A percentile compares a stretch with the other conserved stretches of the same genome.
Evolutionary conservation across 2,797 vertebrate genomes (phyloP).

Genomic region (Anguilla marmorata): DNA sequence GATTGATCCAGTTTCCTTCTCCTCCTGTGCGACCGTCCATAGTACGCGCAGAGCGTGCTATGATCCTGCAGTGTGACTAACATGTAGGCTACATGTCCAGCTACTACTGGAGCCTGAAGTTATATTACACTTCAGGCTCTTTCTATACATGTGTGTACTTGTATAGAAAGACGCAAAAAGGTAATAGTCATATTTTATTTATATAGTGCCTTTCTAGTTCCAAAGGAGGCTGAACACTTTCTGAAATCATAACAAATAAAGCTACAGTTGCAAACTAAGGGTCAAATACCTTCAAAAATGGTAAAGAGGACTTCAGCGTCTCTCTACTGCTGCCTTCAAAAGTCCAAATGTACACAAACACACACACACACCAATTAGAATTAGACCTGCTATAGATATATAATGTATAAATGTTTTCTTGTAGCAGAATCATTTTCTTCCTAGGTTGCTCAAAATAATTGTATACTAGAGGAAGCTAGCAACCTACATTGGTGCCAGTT

Average conservation of each 20-base stretch:
- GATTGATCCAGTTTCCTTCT: constrained; percentile 48
- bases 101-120: background rate
- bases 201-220: too few species aligned
- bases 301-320: background rate
- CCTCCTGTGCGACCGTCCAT: background rate
- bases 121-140: background rate
- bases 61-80: background rate
- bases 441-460: background rate
- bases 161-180: background rate
- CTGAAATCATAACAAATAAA: background rate
- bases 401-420: background rate
- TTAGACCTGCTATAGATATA: background rate
- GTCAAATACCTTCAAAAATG: background rate
- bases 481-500: background rate
- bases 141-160: too few species aligned
- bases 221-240: background rate
- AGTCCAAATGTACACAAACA: background rate
- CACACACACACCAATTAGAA: background rate
- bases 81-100: background rate
- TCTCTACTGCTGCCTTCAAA: background rate
- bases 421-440: background rate
- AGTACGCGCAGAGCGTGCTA: background rate
- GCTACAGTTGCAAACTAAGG: background rate
- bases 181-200: background rate
- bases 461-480: background rate